Percentiles rank a stretch among this genome's conserved stretches.
Evolutionary conservation across 2,113 vertebrate species (phyloP).

Genomic region (Enhydra lutris): DNA sequence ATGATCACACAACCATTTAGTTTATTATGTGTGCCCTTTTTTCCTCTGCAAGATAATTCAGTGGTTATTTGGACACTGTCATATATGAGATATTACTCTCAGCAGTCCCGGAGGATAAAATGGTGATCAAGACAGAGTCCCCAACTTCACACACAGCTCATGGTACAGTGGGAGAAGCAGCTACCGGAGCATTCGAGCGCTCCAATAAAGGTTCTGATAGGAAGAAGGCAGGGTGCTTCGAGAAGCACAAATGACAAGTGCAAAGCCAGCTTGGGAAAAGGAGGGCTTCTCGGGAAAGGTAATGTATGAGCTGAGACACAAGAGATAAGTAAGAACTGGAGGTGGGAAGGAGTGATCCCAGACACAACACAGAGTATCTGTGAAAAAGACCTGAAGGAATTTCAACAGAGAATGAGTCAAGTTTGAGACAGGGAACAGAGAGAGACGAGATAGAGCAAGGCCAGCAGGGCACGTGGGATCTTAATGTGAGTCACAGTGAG

Average conservation of each 20-base stretch:
- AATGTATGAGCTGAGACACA: neutral
- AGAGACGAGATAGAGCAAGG: neutral
- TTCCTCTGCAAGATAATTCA: neutral
- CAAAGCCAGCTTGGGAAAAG: neutral
- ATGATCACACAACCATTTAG: neutral
- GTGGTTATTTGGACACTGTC: neutral
- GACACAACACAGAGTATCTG: too few relatives aligned
- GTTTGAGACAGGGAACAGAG: neutral
- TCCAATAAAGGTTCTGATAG: neutral
- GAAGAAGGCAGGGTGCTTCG: neutral
- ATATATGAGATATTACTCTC: neutral
- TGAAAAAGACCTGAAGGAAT: neutral
- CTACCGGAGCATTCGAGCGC: neutral
- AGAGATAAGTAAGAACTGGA: neutral
- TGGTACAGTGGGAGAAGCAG: neutral
- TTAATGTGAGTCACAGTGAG: rapidly evolving
- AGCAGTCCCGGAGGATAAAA: neutral
- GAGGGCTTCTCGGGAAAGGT: neutral
- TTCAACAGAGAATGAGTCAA: neutral
- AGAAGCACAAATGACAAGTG: neutral
- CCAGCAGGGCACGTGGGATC: neutral
- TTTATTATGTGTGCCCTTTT: neutral
- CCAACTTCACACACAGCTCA: neutral
- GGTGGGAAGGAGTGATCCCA: neutral
- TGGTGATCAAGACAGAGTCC: neutral